Percentiles rank a stretch among this genome's conserved stretches.
These are phyloP conservation scores for Andrena dorsata DNA, from an alignment of 2,888 invertebrate species.

Conservation along the genomic window DNA sequence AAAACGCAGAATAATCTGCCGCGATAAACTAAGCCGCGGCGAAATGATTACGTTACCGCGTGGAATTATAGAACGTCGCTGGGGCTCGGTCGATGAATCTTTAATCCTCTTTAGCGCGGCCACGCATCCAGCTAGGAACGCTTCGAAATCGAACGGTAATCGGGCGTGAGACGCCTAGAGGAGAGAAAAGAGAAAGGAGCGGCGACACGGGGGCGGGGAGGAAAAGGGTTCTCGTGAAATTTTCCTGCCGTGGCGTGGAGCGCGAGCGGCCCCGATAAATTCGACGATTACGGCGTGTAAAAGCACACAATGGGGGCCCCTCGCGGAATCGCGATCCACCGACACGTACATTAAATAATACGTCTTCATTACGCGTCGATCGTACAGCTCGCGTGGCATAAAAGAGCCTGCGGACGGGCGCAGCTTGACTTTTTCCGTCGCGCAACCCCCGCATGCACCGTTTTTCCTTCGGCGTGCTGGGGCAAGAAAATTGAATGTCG, in stretches of 20 bases:
- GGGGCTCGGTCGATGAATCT: slow-evolving; percentile 42
- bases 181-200: not conserved
- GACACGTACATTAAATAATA: slow-evolving; percentile 69
- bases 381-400: slow-evolving; percentile 73
- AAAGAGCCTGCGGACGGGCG: slow-evolving; percentile 57
- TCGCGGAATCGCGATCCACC: slow-evolving; percentile 24
- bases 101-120: slow-evolving; percentile 42
- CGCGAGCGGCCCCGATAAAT: slow-evolving; percentile 33
- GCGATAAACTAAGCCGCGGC: slow-evolving; percentile 23
- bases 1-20: slow-evolving; percentile 1
- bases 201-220: not conserved
- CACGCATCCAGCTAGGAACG: slow-evolving; percentile 26
- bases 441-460: slow-evolving; percentile 30
- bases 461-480: slow-evolving; percentile 16
- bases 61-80: slow-evolving; percentile 11
- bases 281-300: slow-evolving; percentile 35
- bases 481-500: slow-evolving; percentile 73
- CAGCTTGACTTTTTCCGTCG: slow-evolving; percentile 65
- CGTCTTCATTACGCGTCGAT: slow-evolving; percentile 74
- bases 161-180: slow-evolving; percentile 24
- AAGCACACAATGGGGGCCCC: slow-evolving; percentile 31
- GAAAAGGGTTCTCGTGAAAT: slow-evolving; percentile 9
- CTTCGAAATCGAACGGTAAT: slow-evolving; percentile 36
- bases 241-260: not conserved
- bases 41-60: slow-evolving; percentile 27